Evolutionary conservation across 2,797 vertebrate species (phyloP).

Genomic region (Betta splendens): DNA sequence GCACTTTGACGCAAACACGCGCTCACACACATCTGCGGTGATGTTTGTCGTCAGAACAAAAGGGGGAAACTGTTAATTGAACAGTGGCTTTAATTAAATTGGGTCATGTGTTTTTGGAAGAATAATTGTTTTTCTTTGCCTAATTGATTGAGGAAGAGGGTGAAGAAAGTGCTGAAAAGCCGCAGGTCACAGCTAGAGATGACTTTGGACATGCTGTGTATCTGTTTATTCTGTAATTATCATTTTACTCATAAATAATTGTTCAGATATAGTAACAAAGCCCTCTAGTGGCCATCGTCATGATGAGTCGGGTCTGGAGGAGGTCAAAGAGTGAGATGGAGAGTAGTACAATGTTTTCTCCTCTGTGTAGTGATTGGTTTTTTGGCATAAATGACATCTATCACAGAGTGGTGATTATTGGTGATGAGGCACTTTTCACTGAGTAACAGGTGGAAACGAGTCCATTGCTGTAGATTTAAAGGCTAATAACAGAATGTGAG

Average conservation of each 20-base stretch:
- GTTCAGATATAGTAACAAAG: background rate
- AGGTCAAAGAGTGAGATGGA: background rate
- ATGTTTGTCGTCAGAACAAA: constrained; percentile 87
- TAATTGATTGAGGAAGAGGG: constrained; percentile 30
- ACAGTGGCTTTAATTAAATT: constrained; percentile 90
- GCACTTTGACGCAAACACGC: constrained; percentile 17
- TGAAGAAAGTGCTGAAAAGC: too few species aligned
- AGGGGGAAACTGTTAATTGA: constrained; percentile 90
- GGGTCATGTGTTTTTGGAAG: constrained; percentile 40
- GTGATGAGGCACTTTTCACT: constrained; percentile 38
- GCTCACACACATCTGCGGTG: constrained; percentile 71
- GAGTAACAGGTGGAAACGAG: background rate
- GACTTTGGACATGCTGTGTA: background rate
- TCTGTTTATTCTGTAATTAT: background rate
- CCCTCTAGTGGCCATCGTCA: background rate
- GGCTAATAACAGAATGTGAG: constrained; percentile 29
- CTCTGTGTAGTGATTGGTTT: too few species aligned
- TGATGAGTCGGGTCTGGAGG: background rate
- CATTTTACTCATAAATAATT: background rate
- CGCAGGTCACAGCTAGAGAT: too few species aligned
- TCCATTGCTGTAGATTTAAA: constrained; percentile 36
- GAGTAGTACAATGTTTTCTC: rapidly evolving
- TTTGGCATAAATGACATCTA: too few species aligned
- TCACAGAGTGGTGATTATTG: background rate
- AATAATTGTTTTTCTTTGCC: constrained; percentile 51